phyloP scores from a whole-genome alignment of 2,797 vertebrate genomes.

The Sebastes cheni region DNA sequence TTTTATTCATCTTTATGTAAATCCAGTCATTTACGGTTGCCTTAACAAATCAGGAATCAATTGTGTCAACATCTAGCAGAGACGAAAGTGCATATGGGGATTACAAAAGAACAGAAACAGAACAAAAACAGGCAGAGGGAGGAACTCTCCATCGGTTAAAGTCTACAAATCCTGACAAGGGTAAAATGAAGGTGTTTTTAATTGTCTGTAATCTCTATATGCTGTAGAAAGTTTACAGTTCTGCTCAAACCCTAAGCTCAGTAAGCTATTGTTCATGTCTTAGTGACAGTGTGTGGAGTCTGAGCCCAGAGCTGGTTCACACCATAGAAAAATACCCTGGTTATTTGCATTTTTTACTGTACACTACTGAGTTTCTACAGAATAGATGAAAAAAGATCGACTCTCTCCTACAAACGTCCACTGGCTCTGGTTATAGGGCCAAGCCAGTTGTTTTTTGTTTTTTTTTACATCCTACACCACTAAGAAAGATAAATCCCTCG shows the following conservation, averaged over 20 bases:
- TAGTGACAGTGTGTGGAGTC: conserved; percentile 54
- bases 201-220: conserved; percentile 67
- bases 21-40: conserved; percentile 77
- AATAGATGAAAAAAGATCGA: conserved; percentile 46
- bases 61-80: conserved; percentile 75
- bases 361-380: conserved; percentile 57
- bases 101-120: conserved; percentile 71
- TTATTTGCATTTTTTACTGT: conserved; percentile 71
- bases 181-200: conserved; percentile 68
- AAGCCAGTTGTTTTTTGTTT: conserved; percentile 38
- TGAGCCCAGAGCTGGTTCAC: conserved; percentile 64
- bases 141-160: conserved; percentile 43
- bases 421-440: conserved; percentile 22
- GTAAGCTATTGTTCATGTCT: conserved; percentile 51
- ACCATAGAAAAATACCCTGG: conserved; percentile 80
- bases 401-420: conserved; percentile 40
- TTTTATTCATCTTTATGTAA: conserved; percentile 83
- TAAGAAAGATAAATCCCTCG: conserved; percentile 61
- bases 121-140: conserved; percentile 50
- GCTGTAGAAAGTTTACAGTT: conserved; percentile 68
- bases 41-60: conserved; percentile 80
- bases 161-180: conserved; percentile 69
- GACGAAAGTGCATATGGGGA: conserved; percentile 69
- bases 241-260: conserved; percentile 52
- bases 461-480: conserved; percentile 53